Evolutionary conservation across 2,113 vertebrate genomes (phyloP).

Genomic region (Brachyhypopomus gauderio): DNA sequence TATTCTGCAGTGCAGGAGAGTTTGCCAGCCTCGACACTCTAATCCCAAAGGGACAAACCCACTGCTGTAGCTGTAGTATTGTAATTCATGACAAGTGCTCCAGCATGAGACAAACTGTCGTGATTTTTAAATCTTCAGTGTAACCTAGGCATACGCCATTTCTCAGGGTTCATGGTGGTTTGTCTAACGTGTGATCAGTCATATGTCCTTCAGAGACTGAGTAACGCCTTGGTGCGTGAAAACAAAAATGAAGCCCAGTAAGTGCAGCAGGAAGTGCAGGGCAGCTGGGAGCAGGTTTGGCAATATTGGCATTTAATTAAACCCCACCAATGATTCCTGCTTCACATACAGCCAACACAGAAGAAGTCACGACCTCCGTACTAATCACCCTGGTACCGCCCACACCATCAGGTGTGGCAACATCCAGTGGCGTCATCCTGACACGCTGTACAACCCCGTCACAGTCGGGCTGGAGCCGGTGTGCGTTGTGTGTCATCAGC

Average conservation of each 20-base stretch:
- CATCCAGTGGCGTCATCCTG: conserved; percentile 51
- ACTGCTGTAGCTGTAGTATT: conserved; percentile 68
- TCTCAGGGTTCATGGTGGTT: neutral
- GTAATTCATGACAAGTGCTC: conserved; percentile 62
- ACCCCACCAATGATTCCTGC: conserved; percentile 54
- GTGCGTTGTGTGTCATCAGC: neutral
- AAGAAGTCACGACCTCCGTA: conserved; percentile 77
- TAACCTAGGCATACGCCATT: neutral
- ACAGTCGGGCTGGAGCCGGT: neutral
- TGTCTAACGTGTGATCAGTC: neutral
- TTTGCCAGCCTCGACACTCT: conserved; percentile 58
- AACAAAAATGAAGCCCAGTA: neutral
- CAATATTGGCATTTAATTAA: conserved; percentile 45
- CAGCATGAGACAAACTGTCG: conserved; percentile 48
- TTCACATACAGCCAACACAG: conserved; percentile 69
- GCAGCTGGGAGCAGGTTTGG: conserved; percentile 50
- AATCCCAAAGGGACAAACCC: conserved; percentile 63
- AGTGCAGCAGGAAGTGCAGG: neutral
- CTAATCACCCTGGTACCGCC: conserved; percentile 67
- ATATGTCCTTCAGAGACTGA: neutral
- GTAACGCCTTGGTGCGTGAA: neutral
- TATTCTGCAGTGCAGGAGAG: conserved; percentile 6
- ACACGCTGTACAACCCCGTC: conserved; percentile 17
- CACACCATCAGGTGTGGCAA: conserved; percentile 56
- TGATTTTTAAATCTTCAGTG: conserved; percentile 20